Evolutionary conservation across 1,140 invertebrate species (phyloP).

Genomic region (Pseudomyrmex flavicornis): DNA sequence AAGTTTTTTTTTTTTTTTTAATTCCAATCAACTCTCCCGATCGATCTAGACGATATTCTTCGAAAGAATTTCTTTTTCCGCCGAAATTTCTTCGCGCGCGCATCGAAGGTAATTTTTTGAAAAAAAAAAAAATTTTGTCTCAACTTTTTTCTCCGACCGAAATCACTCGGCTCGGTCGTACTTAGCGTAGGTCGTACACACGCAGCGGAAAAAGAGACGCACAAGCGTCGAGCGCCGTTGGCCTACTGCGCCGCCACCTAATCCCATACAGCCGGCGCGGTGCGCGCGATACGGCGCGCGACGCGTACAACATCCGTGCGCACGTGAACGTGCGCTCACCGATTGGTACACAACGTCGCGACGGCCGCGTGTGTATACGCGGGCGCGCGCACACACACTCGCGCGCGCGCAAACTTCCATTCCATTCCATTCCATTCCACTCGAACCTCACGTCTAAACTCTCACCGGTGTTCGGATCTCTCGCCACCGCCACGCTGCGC

Average conservation of each 20-base stretch:
- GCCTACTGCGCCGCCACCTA: constrained; percentile 82
- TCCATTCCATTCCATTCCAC: constrained; percentile 67
- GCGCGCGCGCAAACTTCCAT: constrained; percentile 59
- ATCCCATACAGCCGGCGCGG: constrained; percentile 71
- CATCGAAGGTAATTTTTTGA: background rate
- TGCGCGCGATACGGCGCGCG: constrained; percentile 70
- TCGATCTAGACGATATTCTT: background rate
- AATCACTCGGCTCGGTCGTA: constrained; percentile 12
- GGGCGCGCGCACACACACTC: constrained; percentile 28
- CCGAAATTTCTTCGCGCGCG: too few species aligned
- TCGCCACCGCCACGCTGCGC: constrained; percentile 46
- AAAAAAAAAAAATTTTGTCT: background rate
- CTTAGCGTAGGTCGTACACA: constrained; percentile 69
- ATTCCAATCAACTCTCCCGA: background rate
- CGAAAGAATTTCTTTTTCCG: background rate
- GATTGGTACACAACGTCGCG: constrained; percentile 55
- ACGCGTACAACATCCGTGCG: constrained; percentile 38
- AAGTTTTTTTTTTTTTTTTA: background rate
- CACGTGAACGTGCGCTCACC: constrained; percentile 38
- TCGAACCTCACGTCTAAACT: constrained; percentile 75
- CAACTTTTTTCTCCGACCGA: constrained; percentile 17
- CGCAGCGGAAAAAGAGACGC: constrained; percentile 73
- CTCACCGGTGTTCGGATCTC: constrained; percentile 67
- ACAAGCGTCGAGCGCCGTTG: constrained; percentile 81
- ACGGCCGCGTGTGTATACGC: constrained; percentile 42